phyloP scores from a whole-genome alignment of 1,140 invertebrate genomes.

The Macrocentrus cingulum region DNA sequence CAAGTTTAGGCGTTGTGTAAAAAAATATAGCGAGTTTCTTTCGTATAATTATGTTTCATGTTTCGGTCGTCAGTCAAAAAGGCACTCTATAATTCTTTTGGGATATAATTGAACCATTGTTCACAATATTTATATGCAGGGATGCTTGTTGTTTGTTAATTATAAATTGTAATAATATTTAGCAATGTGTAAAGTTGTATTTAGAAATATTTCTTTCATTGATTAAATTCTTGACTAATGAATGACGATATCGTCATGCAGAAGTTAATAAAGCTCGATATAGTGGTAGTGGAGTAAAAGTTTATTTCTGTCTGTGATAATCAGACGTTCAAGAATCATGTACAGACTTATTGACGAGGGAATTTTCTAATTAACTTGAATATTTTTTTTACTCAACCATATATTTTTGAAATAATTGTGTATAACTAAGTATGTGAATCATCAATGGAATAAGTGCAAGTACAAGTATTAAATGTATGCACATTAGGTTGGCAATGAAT shows the following conservation, averaged over 20 bases:
- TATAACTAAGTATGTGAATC: too few relatives aligned
- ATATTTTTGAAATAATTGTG: not conserved
- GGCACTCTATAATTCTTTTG: not conserved
- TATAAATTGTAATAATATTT: not conserved
- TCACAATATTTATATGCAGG: not conserved
- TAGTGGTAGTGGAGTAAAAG: not conserved
- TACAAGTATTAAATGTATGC: not conserved
- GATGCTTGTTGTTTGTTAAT: not conserved
- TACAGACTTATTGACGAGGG: not conserved
- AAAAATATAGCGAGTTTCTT: too few relatives aligned
- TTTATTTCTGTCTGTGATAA: conserved; percentile 15
- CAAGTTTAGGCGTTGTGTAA: too few relatives aligned
- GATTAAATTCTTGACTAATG: not conserved
- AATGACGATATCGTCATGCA: conserved; percentile 2
- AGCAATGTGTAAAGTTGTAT: not conserved
- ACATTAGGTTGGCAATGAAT: not conserved
- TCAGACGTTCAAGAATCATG: not conserved
- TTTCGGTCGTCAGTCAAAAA: not conserved
- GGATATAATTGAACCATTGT: conserved; percentile 9
- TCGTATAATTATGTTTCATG: not conserved
- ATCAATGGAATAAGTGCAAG: not conserved
- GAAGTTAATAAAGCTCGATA: conserved; percentile 3
- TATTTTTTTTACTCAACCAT: not conserved
- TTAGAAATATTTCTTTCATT: conserved; percentile 5
- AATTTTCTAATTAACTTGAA: not conserved